Percentiles rank a stretch among this genome's conserved stretches.
Evolutionary conservation across 35 echinoderm and acorn worm genomes (phyloP).

Genomic region (Amphiura filiformis): DNA sequence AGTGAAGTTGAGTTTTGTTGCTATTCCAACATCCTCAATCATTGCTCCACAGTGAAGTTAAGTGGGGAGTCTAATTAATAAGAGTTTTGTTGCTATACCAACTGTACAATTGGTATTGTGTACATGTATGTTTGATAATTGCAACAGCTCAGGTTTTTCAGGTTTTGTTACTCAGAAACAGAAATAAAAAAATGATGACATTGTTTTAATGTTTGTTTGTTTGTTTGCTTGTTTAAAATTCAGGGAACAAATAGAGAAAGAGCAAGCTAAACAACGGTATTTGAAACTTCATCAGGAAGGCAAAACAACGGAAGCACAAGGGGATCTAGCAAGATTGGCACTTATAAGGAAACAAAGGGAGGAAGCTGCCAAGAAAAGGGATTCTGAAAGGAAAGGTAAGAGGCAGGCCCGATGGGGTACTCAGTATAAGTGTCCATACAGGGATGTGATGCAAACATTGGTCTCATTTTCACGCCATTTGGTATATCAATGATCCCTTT

Average conservation of each 20-base stretch:
- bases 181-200: too few species aligned
- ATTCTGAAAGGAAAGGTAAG: conserved; percentile 84
- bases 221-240: neutral
- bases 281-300: conserved; percentile 68
- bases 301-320: conserved; percentile 79
- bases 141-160: too few species aligned
- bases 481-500: neutral
- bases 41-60: too few species aligned
- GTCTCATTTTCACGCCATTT: neutral
- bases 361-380: conserved; percentile 85
- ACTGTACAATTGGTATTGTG: too few species aligned
- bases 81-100: too few species aligned
- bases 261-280: conserved; percentile 68
- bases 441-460: neutral
- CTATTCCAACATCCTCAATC: too few species aligned
- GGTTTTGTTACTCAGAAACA: too few species aligned
- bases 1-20: too few species aligned
- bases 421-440: neutral
- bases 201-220: too few species aligned
- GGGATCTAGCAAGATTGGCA: conserved; percentile 80
- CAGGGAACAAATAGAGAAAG: conserved; percentile 96
- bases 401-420: too few species aligned
- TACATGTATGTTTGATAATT: too few species aligned
- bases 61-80: too few species aligned
- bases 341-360: conserved; percentile 89